Percentiles rank a stretch among this genome's conserved stretches.
These are phyloP conservation scores for Paratilapia polleni DNA, from an alignment of 2,113 vertebrate species.

Conservation along the genomic window DNA sequence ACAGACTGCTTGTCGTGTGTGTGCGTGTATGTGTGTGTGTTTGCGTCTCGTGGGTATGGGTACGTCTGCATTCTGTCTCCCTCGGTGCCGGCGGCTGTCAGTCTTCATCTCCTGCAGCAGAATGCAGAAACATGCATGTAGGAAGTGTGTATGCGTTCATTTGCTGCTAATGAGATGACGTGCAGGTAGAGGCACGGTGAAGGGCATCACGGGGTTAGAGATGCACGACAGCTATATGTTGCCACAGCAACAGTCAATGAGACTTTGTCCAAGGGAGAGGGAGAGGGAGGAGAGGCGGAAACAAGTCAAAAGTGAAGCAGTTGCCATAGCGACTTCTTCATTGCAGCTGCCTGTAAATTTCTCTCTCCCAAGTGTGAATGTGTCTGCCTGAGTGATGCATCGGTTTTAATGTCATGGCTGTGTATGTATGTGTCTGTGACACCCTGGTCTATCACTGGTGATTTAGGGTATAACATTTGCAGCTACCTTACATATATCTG, in stretches of 20 bases:
- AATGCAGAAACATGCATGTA: background rate
- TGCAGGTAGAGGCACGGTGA: conserved; percentile 46
- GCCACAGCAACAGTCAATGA: conserved; percentile 77
- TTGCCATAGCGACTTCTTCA: conserved; percentile 77
- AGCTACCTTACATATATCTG: background rate
- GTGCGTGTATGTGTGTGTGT: conserved; percentile 2
- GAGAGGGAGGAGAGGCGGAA: conserved; percentile 35
- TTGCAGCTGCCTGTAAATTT: conserved; percentile 69
- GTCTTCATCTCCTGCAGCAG: conserved; percentile 23
- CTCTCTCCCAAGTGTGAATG: conserved; percentile 25
- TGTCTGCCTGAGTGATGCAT: conserved; percentile 43
- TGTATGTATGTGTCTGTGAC: background rate
- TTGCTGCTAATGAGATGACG: conserved; percentile 58
- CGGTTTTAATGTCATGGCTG: background rate
- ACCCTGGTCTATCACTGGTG: background rate
- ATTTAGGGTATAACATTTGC: conserved; percentile 14
- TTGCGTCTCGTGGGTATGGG: background rate
- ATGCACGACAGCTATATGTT: conserved; percentile 68
- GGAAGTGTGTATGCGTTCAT: conserved; percentile 2
- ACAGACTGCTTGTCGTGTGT: conserved; percentile 37
- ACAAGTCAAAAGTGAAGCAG: conserved; percentile 73
- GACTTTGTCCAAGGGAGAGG: conserved; percentile 64
- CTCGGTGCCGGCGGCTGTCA: conserved; percentile 36
- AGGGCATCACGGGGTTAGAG: conserved; percentile 59
- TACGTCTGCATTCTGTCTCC: conserved; percentile 61